These are phyloP conservation scores for Hemiscyllium ocellatum DNA, from an alignment of 2,113 vertebrate species.

Conservation along the genomic window DNA sequence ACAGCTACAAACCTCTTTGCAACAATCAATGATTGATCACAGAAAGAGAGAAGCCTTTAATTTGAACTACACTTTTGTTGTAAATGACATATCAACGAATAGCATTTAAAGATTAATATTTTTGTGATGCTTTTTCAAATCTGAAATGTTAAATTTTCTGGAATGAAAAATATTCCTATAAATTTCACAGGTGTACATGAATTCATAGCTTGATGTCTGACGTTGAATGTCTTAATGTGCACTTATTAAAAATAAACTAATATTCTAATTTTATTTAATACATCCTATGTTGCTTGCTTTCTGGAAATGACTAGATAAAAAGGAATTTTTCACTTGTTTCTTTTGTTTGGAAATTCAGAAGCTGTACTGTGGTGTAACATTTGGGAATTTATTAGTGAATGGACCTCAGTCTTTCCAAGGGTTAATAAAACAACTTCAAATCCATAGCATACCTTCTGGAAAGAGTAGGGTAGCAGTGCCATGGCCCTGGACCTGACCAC, in stretches of 20 bases:
- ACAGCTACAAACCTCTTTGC: neutral
- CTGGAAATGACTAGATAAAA: neutral
- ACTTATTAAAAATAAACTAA: neutral
- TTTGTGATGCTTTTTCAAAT: neutral
- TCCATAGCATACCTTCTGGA: neutral
- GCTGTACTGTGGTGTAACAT: neutral
- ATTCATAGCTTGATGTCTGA: neutral
- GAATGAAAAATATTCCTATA: neutral
- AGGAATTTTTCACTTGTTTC: neutral
- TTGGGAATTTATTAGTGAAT: neutral
- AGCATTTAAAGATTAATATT: neutral
- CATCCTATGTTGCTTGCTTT: neutral
- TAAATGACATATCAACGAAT: neutral
- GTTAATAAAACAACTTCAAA: neutral
- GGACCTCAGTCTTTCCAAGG: neutral
- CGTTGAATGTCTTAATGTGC: neutral
- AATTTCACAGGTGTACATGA: neutral
- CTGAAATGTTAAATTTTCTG: neutral
- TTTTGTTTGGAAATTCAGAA: neutral
- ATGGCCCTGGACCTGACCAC: neutral
- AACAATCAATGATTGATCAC: neutral
- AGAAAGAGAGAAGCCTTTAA: neutral
- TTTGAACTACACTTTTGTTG: neutral
- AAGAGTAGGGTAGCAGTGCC: neutral
- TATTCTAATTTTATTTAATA: neutral